Conservation (phyloP, 2,888 invertebrate genomes). For the Neuroscelio doddi region DNA sequence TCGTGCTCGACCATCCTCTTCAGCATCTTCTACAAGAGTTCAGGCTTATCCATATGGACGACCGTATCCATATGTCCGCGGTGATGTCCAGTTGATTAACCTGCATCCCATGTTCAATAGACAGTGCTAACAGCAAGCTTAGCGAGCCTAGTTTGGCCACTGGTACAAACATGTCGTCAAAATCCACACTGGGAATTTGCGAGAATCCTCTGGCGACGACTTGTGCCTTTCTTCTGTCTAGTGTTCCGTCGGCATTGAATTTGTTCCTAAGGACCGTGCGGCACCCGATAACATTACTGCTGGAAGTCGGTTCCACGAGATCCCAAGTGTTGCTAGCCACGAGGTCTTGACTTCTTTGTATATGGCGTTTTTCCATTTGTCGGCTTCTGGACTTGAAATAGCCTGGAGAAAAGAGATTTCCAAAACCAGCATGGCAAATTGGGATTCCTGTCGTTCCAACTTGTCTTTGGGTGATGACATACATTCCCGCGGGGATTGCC, state of each 20-base stretch:
- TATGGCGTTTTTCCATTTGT: conserved; percentile 45
- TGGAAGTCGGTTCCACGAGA: not conserved
- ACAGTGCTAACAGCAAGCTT: no score
- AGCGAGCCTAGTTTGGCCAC: conserved; percentile 9
- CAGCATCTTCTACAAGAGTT: not conserved
- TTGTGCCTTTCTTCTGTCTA: conserved; percentile 13
- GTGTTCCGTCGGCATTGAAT: not conserved
- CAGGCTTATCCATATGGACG: not conserved
- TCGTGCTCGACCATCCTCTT: not conserved
- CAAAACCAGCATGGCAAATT: not conserved
- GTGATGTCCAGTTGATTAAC: conserved; percentile 48
- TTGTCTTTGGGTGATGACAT: no score
- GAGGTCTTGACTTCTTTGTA: conserved; percentile 36
- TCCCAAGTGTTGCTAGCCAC: conserved; percentile 15
- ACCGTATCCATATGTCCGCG: conserved; percentile 7
- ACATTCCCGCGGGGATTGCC: no score
- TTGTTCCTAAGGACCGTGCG: conserved; percentile 11
- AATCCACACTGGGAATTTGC: conserved; percentile 13
- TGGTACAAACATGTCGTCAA: conserved; percentile 11
- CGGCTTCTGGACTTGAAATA: conserved; percentile 20
- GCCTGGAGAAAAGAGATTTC: conserved; percentile 25
- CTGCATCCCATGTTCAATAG: conserved; percentile 31
- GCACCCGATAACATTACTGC: not conserved
- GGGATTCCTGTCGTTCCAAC: no score
- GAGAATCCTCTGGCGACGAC: conserved; percentile 16